Percentiles rank a stretch among this genome's conserved stretches.
Evolutionary conservation across 1,140 invertebrate species (phyloP).

Genomic region (Oncopodura yosiiana): DNA sequence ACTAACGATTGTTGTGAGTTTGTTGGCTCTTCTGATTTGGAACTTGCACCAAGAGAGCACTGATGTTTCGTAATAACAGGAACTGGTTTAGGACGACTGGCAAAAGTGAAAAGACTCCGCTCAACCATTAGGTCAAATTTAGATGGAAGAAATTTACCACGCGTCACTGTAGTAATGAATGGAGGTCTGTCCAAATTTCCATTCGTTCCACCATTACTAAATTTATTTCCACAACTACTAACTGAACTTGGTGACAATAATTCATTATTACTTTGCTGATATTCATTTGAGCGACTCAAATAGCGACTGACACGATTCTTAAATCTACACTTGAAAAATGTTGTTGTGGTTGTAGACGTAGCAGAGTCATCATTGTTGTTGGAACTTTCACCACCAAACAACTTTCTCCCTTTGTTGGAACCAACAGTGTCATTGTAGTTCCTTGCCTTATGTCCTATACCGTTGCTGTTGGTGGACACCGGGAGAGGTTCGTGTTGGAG

Average conservation of each 20-base stretch:
- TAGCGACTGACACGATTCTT: too few relatives aligned
- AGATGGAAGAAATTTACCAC: conserved; percentile 30
- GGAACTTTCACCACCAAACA: too few relatives aligned
- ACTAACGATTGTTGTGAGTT: background rate
- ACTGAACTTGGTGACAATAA: background rate
- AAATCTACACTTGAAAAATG: background rate
- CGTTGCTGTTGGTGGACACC: too few relatives aligned
- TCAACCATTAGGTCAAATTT: conserved; percentile 35
- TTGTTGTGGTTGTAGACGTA: background rate
- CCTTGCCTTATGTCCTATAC: too few relatives aligned
- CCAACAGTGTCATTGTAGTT: too few relatives aligned
- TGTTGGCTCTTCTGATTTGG: background rate
- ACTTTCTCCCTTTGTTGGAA: too few relatives aligned
- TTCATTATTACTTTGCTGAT: background rate
- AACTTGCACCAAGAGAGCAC: conserved; percentile 13
- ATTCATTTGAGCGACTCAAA: too few relatives aligned
- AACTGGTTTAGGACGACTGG: conserved; percentile 29
- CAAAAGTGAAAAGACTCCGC: conserved; percentile 30
- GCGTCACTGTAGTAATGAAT: conserved; percentile 33
- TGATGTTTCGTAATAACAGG: conserved; percentile 16
- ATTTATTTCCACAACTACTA: background rate
- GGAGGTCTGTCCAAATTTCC: conserved; percentile 19
- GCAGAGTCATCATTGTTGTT: background rate
- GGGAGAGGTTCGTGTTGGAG: too few relatives aligned
- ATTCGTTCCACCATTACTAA: background rate